These are phyloP conservation scores for Tridacna crocea DNA, from an alignment of 2,888 invertebrate genomes.

Conservation along the genomic window DNA sequence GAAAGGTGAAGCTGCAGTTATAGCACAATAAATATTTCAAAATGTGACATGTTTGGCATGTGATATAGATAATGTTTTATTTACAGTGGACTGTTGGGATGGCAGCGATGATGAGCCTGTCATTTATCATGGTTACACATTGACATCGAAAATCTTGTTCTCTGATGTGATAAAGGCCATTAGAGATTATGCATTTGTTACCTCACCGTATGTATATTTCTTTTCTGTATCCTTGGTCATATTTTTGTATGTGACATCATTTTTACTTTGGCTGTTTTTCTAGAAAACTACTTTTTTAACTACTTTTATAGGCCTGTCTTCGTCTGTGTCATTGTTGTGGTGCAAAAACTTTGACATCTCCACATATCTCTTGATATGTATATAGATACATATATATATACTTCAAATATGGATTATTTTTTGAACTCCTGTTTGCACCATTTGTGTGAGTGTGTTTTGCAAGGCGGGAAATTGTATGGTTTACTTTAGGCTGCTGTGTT, in stretches of 20 bases:
- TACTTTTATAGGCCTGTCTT: background rate
- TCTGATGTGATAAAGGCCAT: conserved; percentile 85
- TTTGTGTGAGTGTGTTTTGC: no score
- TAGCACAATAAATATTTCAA: no score
- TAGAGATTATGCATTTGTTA: conserved; percentile 85
- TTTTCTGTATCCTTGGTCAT: background rate
- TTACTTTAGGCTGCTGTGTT: no score
- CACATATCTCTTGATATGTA: background rate
- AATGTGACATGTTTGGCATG: no score
- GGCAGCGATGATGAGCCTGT: conserved; percentile 86
- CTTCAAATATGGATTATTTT: no score
- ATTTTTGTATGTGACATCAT: background rate
- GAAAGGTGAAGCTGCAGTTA: no score
- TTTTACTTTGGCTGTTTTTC: background rate
- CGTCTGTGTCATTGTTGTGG: background rate
- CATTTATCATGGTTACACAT: conserved; percentile 87
- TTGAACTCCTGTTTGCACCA: no score
- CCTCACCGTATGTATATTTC: conserved; percentile 75
- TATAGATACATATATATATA: no score
- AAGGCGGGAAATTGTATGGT: no score
- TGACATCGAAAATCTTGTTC: conserved; percentile 85
- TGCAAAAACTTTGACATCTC: background rate
- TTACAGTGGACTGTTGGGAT: conserved; percentile 87
- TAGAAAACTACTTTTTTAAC: background rate
- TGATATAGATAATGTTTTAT: no score